Conservation (phyloP, 2,113 vertebrate species). For the Tauraco erythrolophus region DNA sequence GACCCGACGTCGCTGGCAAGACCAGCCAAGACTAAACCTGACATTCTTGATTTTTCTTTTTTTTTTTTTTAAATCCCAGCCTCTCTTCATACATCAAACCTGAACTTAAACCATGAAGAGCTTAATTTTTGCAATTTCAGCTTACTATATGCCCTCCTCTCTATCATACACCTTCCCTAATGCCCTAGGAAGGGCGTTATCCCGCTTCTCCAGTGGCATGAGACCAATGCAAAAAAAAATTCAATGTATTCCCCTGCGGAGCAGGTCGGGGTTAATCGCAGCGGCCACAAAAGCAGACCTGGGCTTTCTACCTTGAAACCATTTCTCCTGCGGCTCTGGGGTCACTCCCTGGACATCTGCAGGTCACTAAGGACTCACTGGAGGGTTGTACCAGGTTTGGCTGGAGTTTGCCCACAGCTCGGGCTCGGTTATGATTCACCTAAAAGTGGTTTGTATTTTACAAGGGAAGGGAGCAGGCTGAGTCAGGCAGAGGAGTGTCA, state of each 20-base stretch:
- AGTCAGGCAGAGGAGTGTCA: neutral
- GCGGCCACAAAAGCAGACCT: neutral
- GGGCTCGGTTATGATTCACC: neutral
- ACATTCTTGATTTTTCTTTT: accelerated
- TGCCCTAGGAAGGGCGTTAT: neutral
- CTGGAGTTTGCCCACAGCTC: neutral
- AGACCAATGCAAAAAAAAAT: neutral
- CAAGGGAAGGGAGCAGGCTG: neutral
- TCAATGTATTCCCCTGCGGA: accelerated
- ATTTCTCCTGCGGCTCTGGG: accelerated
- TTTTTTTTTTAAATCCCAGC: neutral
- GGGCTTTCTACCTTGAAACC: accelerated
- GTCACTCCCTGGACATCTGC: neutral
- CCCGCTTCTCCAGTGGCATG: neutral
- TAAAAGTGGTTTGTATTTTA: neutral
- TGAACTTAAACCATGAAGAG: neutral
- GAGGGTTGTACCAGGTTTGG: neutral
- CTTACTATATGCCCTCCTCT: too few relatives aligned
- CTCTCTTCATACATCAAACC: neutral
- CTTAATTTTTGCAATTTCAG: neutral
- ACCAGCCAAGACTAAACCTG: neutral
- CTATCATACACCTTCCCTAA: accelerated
- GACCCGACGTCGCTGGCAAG: neutral
- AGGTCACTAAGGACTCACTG: neutral
- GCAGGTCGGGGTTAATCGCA: neutral